Evolutionary conservation across 2,888 invertebrate species (phyloP), one percentile per base, ranked within the genome.

Genomic region (Abscondita cerata): DNA sequence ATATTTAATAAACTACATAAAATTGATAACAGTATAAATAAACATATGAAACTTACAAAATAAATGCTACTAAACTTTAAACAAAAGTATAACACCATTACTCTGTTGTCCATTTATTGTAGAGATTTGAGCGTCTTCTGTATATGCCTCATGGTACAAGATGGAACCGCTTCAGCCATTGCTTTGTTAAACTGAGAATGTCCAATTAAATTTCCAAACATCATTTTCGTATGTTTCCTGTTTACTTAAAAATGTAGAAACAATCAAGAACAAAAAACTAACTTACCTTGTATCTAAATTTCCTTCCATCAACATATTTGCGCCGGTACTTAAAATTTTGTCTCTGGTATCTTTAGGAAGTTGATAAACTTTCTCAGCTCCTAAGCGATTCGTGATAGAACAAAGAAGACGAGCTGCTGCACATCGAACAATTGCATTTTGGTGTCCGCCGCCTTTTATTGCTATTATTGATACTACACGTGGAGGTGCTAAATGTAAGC

Each of bases 341-440:
- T 94, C 91, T 47, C 93, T 87, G 34, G 89, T 85, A 62, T 97
- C 96, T 50, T 87, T 84, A 0, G 89, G 86, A 75, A 93, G 84
- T 51, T 86, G 85, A 72, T 93, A 87, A 25, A 89, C 83, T 62
- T 87, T 86, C 16, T 90, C 87, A 1, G 90, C 84, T 3, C 96
- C 94, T 68, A 91, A 81, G 59, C 87, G 87, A 72, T 89, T 87
- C 46, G 91, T 89, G 20, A 94, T 81, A 52, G 86, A 83, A 44
- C 88, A 86, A 53, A 97, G 78, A 54, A 96, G 86, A 73, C 90
- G 88, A 0, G 94, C 91, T 0, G 95, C 87, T 5, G 94, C 88
- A 46, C 93, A 91, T 20, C 96, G 86, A 2, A 98, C 95, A 3
- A 92, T 85, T 0, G 92, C 90, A 76, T 96, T 96, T 70, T 94